Evolutionary conservation across 1,140 invertebrate genomes (phyloP).

Genomic region (Hypsibius dujardini): DNA sequence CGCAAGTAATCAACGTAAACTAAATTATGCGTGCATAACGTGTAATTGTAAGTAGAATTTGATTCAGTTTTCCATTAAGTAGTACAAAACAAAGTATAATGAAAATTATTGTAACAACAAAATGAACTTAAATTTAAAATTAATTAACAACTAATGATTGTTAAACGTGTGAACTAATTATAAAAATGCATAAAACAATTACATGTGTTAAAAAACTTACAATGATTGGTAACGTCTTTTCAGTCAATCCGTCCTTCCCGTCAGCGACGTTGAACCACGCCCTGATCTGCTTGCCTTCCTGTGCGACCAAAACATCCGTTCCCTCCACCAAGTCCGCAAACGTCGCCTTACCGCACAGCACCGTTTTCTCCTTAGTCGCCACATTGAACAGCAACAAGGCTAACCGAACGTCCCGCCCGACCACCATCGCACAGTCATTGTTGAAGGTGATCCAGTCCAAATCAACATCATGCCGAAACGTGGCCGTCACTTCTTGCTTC

Average conservation of each 20-base stretch:
- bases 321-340: slow-evolving; percentile 49
- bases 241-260: not conserved
- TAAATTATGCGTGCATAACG: too few relatives aligned
- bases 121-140: not conserved
- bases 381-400: slow-evolving; percentile 39
- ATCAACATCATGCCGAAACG: slow-evolving; percentile 18
- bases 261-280: slow-evolving; percentile 90
- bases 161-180: not conserved
- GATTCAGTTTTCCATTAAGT: too few relatives aligned
- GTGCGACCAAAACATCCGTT: slow-evolving; percentile 91
- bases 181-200: too few relatives aligned
- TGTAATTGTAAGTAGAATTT: too few relatives aligned
- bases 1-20: too few relatives aligned
- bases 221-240: slow-evolving; percentile 27
- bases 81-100: not conserved
- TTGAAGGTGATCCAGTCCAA: slow-evolving; percentile 1
- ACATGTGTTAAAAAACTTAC: too few relatives aligned
- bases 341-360: not conserved
- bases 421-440: not conserved
- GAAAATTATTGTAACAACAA: not conserved
- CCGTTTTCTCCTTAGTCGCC: slow-evolving; percentile 41
- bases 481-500: slow-evolving; percentile 59
- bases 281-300: slow-evolving; percentile 62
- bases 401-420: slow-evolving; percentile 24
- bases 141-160: not conserved